These are phyloP conservation scores for Pantherophis alleghaniensis DNA, from an alignment of 2,797 vertebrate species.

Conservation along the genomic window DNA sequence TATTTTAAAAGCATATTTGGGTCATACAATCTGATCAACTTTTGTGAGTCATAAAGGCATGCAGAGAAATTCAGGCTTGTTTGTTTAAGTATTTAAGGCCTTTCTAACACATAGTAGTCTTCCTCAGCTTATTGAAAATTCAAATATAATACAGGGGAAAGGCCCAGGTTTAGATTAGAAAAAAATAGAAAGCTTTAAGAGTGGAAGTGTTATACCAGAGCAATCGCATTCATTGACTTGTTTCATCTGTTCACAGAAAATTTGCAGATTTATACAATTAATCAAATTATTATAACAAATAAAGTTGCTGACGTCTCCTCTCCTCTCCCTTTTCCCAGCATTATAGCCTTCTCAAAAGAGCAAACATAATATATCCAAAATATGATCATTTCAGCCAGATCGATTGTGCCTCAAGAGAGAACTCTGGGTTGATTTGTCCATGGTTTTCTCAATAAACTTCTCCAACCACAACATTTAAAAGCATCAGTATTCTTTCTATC, in stretches of 20 bases:
- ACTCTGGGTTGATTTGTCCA: background rate
- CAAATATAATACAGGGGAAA: background rate
- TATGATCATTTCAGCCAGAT: background rate
- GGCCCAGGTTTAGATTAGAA: background rate
- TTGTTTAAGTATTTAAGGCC: background rate
- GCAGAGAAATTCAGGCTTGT: background rate
- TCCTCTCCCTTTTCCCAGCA: background rate
- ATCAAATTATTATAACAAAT: background rate
- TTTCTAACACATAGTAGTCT: background rate
- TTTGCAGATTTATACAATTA: background rate
- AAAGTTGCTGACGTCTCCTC: background rate
- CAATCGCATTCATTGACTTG: background rate
- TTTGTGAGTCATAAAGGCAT: background rate
- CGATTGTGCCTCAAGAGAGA: background rate
- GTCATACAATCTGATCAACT: background rate
- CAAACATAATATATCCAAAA: background rate
- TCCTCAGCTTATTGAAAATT: background rate
- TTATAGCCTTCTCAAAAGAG: background rate
- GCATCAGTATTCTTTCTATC: background rate
- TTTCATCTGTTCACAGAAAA: background rate
- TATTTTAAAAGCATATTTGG: background rate
- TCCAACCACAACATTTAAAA: background rate
- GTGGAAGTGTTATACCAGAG: background rate
- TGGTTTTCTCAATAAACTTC: background rate
- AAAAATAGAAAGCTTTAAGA: background rate